Conservation (phyloP, 2,888 invertebrate genomes). For the Thalpophila matura region DNA sequence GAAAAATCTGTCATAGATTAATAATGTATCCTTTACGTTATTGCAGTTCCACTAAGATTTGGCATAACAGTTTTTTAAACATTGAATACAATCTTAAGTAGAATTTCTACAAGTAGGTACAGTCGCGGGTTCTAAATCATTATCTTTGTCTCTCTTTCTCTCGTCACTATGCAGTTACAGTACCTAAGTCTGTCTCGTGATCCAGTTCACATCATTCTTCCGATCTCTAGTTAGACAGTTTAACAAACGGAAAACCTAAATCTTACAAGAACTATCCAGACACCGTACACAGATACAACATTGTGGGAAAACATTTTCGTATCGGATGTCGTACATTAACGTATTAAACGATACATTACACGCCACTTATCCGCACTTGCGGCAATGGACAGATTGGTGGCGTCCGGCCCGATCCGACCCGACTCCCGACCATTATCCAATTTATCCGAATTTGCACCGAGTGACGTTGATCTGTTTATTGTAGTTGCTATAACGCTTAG, state of each 20-base stretch:
- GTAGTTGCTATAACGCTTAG: constrained; percentile 54
- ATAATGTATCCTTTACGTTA: no score
- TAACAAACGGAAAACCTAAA: constrained; percentile 21
- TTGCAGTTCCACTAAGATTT: no score
- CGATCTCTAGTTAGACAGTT: not conserved
- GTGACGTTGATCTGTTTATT: constrained; percentile 61
- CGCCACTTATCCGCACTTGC: constrained; percentile 79
- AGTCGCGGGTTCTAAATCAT: no score
- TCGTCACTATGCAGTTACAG: no score
- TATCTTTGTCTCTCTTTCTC: no score
- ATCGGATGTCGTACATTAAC: constrained; percentile 79
- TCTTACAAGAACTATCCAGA: constrained; percentile 32
- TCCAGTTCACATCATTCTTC: not conserved
- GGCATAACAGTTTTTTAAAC: not conserved
- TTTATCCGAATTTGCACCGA: constrained; percentile 69
- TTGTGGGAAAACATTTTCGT: constrained; percentile 69
- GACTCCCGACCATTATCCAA: constrained; percentile 78
- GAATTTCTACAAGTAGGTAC: no score
- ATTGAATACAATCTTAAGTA: no score
- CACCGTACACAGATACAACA: constrained; percentile 54
- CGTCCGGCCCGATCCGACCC: constrained; percentile 80
- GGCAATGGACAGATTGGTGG: constrained; percentile 79
- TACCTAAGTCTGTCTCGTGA: no score
- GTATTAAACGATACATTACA: constrained; percentile 80
- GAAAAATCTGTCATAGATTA: no score